These are phyloP conservation scores for Helicoverpa zea DNA, from an alignment of 1,140 invertebrate species.

Conservation along the genomic window DNA sequence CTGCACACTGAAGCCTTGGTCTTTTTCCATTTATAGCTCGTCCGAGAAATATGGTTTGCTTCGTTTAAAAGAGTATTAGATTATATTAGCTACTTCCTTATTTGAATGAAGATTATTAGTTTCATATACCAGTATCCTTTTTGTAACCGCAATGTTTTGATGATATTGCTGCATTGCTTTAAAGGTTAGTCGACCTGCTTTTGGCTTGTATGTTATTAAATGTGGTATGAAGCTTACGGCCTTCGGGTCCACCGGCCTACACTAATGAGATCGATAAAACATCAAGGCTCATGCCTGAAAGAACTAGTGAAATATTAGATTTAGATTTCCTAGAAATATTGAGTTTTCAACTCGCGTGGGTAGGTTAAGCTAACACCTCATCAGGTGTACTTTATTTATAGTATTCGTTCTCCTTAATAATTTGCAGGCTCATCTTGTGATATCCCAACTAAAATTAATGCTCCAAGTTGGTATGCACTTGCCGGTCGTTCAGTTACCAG, in stretches of 20 bases:
- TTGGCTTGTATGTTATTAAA: background rate
- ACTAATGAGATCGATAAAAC: constrained; percentile 26
- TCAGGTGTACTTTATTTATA: no score
- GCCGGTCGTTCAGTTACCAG: background rate
- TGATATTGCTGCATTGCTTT: background rate
- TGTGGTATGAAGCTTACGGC: background rate
- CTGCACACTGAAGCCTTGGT: background rate
- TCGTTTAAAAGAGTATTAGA: background rate
- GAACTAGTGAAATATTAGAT: background rate
- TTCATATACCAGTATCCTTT: background rate
- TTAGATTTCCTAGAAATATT: background rate
- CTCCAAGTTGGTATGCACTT: background rate
- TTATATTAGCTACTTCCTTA: constrained; percentile 19
- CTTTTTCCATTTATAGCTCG: constrained; percentile 13
- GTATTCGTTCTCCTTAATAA: no score
- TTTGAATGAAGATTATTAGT: constrained; percentile 14
- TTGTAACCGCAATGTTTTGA: background rate
- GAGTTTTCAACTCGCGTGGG: no score
- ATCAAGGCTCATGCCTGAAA: constrained; percentile 22
- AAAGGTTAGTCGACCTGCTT: background rate
- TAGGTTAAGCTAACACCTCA: background rate
- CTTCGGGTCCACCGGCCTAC: constrained; percentile 7
- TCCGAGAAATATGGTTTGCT: constrained; percentile 3
- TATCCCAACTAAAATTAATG: no score
- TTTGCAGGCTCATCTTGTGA: background rate